These are phyloP conservation scores for Galaxea fascicularis DNA, from an alignment of 92 coral and sea anemone species.

Conservation along the genomic window DNA sequence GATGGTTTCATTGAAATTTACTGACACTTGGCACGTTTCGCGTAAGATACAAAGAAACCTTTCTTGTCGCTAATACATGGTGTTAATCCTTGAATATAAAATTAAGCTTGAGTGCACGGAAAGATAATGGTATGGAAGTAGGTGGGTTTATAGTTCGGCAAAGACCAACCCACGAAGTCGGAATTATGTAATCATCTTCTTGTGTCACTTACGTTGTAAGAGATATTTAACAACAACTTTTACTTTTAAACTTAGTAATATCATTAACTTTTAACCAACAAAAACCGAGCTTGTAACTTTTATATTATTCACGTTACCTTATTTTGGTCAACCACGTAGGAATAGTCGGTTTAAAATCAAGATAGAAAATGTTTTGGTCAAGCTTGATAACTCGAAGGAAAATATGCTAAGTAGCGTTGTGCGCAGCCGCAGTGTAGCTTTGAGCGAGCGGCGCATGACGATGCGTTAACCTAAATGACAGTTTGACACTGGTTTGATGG, in stretches of 20 bases:
- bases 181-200: background rate
- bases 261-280: background rate
- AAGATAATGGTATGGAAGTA: constrained; percentile 17
- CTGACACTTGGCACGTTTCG: too few relatives aligned
- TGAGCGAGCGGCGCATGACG: constrained; percentile 1
- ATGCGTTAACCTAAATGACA: constrained; percentile 4
- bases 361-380: constrained; percentile 11
- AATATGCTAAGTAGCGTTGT: constrained; percentile 13
- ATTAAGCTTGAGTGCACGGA: constrained; percentile 10
- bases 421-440: constrained; percentile 12
- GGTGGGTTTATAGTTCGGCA: background rate
- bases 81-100: too few relatives aligned
- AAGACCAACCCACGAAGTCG: constrained; percentile 21
- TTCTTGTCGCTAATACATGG: too few relatives aligned
- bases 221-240: constrained; percentile 21
- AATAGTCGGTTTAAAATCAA: constrained; percentile 5
- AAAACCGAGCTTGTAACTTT: constrained; percentile 11
- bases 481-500: constrained; percentile 13
- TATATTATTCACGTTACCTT: constrained; percentile 24
- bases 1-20: constrained; percentile 1
- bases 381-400: constrained; percentile 10
- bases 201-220: constrained; percentile 1
- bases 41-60: too few relatives aligned
- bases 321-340: constrained; percentile 25
- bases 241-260: background rate